phyloP scores from a whole-genome alignment of 2,888 invertebrate species.

The Antheraea yamamai region DNA sequence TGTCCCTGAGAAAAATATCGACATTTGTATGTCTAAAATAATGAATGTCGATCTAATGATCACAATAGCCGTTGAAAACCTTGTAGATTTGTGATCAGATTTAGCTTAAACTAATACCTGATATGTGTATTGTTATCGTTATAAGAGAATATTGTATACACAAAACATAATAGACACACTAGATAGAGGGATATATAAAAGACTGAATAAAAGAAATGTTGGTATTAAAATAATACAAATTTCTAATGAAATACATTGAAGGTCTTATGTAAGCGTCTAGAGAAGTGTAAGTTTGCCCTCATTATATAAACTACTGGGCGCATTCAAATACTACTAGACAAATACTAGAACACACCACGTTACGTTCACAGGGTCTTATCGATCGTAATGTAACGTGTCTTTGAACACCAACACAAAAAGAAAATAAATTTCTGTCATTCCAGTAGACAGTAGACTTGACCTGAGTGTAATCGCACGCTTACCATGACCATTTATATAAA shows the following conservation, averaged over 20 bases:
- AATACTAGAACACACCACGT: neutral
- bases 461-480: too few relatives aligned
- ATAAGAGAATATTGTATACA: neutral
- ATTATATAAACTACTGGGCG: neutral
- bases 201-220: neutral
- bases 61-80: neutral
- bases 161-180: too few relatives aligned
- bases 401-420: neutral
- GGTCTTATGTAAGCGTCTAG: neutral
- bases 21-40: neutral
- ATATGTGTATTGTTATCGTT: neutral
- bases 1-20: conserved; percentile 78
- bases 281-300: neutral
- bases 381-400: neutral
- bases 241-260: neutral
- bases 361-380: neutral
- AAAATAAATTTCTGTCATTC: neutral
- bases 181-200: neutral
- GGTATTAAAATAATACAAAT: neutral
- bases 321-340: neutral
- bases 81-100: neutral
- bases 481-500: too few relatives aligned
- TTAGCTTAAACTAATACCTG: neutral
- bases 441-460: neutral
- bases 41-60: neutral